Conservation (phyloP, 2,113 vertebrate genomes). For the Suncus etruscus region DNA sequence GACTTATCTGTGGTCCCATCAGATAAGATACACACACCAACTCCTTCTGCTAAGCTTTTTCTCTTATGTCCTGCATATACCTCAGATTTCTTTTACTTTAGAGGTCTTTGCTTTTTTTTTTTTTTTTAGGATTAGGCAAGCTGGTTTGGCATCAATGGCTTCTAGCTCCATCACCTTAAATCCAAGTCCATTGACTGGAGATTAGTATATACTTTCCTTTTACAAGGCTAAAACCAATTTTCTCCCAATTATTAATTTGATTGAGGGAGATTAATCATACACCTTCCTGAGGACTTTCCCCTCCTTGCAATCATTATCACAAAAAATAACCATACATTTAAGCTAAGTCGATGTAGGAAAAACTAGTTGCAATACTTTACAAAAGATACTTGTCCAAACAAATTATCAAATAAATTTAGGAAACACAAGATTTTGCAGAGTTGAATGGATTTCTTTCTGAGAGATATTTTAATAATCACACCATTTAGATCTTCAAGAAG, state of each 20-base stretch:
- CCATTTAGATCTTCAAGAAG: constrained; percentile 16
- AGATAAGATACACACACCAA: neutral
- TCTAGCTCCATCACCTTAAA: neutral
- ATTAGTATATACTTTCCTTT: neutral
- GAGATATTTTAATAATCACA: constrained; percentile 19
- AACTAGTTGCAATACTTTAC: neutral
- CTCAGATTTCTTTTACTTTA: neutral
- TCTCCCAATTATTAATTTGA: neutral
- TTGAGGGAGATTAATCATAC: neutral
- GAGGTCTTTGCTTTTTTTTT: neutral
- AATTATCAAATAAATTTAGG: neutral
- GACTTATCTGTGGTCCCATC: neutral
- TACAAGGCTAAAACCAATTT: neutral
- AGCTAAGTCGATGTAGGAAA: too few species aligned
- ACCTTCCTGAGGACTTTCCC: neutral
- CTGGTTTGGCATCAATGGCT: neutral
- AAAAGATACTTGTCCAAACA: neutral
- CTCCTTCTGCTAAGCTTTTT: neutral
- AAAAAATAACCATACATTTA: neutral
- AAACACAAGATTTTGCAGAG: constrained; percentile 16
- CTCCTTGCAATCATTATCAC: neutral
- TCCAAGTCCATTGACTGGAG: neutral
- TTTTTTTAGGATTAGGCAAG: neutral
- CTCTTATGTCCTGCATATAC: neutral
- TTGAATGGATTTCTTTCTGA: constrained; percentile 11